These are phyloP conservation scores for Tiliqua scincoides DNA, from an alignment of 2,113 vertebrate species.

Conservation along the genomic window DNA sequence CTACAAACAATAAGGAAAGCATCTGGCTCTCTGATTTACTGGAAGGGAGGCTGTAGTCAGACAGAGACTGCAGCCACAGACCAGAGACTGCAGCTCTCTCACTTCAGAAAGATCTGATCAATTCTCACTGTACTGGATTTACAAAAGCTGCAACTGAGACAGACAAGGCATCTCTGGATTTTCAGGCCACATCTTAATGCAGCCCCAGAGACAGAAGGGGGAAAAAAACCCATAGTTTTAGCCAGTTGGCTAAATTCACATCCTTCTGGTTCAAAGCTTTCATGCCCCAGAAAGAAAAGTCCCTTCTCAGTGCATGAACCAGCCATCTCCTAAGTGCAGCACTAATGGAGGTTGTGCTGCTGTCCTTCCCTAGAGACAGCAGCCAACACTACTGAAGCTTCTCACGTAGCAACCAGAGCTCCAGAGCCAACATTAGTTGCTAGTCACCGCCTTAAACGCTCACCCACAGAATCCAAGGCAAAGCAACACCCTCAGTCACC, in stretches of 20 bases:
- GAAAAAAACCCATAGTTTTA: slow-evolving; percentile 26
- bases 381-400: slow-evolving; percentile 84
- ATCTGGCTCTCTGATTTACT: slow-evolving; percentile 72
- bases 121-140: slow-evolving; percentile 59
- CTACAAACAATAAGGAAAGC: slow-evolving; percentile 75
- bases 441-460: slow-evolving; percentile 74
- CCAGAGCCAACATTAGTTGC: slow-evolving; percentile 77
- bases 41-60: slow-evolving; percentile 53
- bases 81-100: background rate
- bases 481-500: slow-evolving; percentile 76
- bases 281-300: slow-evolving; percentile 52
- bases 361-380: slow-evolving; percentile 84
- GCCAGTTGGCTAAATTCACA: background rate
- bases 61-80: slow-evolving; percentile 46
- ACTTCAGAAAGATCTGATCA: slow-evolving; percentile 61
- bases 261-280: slow-evolving; percentile 29
- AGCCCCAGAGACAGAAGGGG: slow-evolving; percentile 44
- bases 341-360: slow-evolving; percentile 84
- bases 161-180: slow-evolving; percentile 54
- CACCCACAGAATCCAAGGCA: slow-evolving; percentile 77
- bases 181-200: slow-evolving; percentile 34
- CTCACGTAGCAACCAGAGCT: slow-evolving; percentile 85
- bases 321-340: slow-evolving; percentile 74
- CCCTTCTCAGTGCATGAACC: slow-evolving; percentile 57
- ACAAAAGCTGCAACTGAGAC: slow-evolving; percentile 45